Conservation (phyloP, 1,140 invertebrate species). For the Planococcus citri region DNA sequence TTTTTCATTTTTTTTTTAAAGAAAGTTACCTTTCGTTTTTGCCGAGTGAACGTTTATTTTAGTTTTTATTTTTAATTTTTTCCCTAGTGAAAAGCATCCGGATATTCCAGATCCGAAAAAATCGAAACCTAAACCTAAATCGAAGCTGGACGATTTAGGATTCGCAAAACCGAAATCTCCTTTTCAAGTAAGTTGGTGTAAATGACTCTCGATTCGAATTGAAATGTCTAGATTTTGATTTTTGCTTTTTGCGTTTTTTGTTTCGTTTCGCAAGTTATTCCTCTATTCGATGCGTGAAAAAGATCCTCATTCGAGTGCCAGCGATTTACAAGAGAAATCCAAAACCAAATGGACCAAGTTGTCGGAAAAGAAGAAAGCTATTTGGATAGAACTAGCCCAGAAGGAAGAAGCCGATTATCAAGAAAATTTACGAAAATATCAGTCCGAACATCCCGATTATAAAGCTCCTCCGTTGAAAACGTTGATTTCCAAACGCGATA, state of each 20-base stretch:
- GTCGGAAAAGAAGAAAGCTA: not conserved
- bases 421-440: not conserved
- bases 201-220: too few relatives aligned
- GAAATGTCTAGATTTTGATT: too few relatives aligned
- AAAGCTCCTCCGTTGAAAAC: not conserved
- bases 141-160: not conserved
- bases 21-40: too few relatives aligned
- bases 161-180: constrained; percentile 1
- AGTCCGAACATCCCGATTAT: constrained; percentile 3
- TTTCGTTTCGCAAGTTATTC: too few relatives aligned
- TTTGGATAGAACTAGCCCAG: not conserved
- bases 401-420: not conserved
- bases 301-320: not conserved
- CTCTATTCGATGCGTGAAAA: not conserved
- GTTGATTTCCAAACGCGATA: not conserved
- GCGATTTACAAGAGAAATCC: not conserved
- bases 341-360: not conserved
- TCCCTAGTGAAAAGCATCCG: not conserved
- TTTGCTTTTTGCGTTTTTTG: not conserved
- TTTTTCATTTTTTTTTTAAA: not conserved
- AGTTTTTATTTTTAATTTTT: not conserved
- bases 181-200: constrained; percentile 6
- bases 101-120: not conserved
- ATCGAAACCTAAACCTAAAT: not conserved
- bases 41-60: too few relatives aligned